Evolutionary conservation across 2,113 vertebrate species (phyloP), one percentile per base, ranked within the genome.

Genomic region (Anolis sagrei): DNA sequence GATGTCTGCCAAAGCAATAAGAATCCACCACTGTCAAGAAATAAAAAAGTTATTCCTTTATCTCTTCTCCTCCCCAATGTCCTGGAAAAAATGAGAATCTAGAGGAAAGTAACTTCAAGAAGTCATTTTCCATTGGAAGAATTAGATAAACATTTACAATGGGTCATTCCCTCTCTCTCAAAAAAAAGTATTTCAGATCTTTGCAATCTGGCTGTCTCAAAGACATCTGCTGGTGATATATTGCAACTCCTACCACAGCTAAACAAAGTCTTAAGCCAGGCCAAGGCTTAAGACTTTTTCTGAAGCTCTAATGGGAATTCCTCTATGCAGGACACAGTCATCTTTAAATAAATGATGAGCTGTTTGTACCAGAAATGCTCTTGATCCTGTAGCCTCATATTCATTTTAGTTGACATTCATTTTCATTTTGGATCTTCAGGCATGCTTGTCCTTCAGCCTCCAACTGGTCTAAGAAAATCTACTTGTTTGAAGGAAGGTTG

Each of bases 361-460:
- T 86, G 68, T 27, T 23, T 36, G 49, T 23, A 32, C 76, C 23
- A 49, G 82, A 48, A 80, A 39, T 34, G 58, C 23, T 87, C 32
- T 80, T 78, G 6, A 76, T 81, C 36, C 75, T 79, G 1, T 18
- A 76, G 32, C 83, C 76, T 68, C 75, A 68, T 1, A 62, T 82
- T 75, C 64, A 79, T 86, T 90, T 86, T 73, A 88, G 72, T 36
- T 58, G 10, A 79, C 11, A 83, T 75, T 16, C 69, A 54, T 1
- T 58, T 44, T 66, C 78, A 23, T 76, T 79, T 48, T 29, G 4
- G 18, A 75, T 6, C 2, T 85, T 29, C 23, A 27, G 39, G 84
- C 61, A 88, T 80, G 73, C 66, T 86, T 11, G 19, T 84, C 89
- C 86, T 70, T 32, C 81, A 82, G 84, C 21, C 29, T 75, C 74